Evolutionary conservation across 2,113 vertebrate species (phyloP), one percentile per base, ranked within the genome.

Genomic region (Columba livia): DNA sequence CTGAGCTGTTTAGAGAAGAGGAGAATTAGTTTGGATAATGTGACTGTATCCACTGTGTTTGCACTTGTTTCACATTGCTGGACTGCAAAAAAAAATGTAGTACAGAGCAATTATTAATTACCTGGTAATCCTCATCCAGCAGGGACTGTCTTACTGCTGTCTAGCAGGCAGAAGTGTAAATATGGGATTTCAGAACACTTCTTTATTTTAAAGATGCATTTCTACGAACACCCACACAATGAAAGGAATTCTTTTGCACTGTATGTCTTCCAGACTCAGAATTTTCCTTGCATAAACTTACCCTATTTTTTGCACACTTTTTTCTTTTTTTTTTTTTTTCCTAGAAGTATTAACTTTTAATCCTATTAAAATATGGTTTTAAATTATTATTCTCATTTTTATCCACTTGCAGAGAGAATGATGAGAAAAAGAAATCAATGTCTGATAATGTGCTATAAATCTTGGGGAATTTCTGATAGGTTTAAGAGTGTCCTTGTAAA

Each of bases 401-500:
- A 79, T 81, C 40, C 32, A 31, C 23, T 79, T 69, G 42, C 62
- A 62, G 54, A 69, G 40, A 82, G 44, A 78, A 91, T 26, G 72
- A 86, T 77, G 50, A 92, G 82, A 73, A 85, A 73, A 90, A 92
- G 92, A 75, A 93, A 96, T 81, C 84, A 91, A 85, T 94, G 38
- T 82, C 75, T 79, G 88, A 62, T 74, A 82, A 87, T 66, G 79
- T 88, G 26, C 77, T 48, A 50, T 81, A 78, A 96, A 96, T 94
- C 90, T 73, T 79, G 8, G 15, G 32, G 11, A 20, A 23, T 85
- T 95, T 65, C 83, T 75, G 47, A 20, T 62, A 66, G 21, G 15
- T 73, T 95, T 96, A 93, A 93, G 20, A 90, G 48, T 84, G 42
- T 71, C 64, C 65, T 88, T 88, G 36, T 89, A 88, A 95, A 97